Conservation (phyloP, 1,140 invertebrate species). For the silkworm (Bombyx mori) region ASM3026992v2 NC_085121.1:10577501-10578000, state of each 20-base stretch:
- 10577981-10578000: constrained; percentile 45
- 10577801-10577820: background rate
- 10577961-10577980: constrained; percentile 22
- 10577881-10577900: too few relatives aligned
- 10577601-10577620: too few relatives aligned
- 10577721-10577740: constrained; percentile 1
- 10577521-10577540: too few relatives aligned
- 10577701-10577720: background rate
- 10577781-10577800: background rate
- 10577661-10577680: constrained; percentile 16
- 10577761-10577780: background rate
- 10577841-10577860: background rate
- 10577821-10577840: background rate
- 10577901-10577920: constrained; percentile 2
- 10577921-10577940: constrained; percentile 26
- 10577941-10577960: constrained; percentile 25
- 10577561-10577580: too few relatives aligned
- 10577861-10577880: too few relatives aligned
- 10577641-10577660: constrained; percentile 20
- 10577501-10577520: too few relatives aligned
- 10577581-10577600: too few relatives aligned
- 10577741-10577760: constrained; percentile 3
- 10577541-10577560: constrained; percentile 19
- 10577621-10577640: too few relatives aligned
- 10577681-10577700: background rate